These are phyloP conservation scores for Thymallus thymallus DNA, from an alignment of 2,113 vertebrate genomes.

Conservation along the genomic window DNA sequence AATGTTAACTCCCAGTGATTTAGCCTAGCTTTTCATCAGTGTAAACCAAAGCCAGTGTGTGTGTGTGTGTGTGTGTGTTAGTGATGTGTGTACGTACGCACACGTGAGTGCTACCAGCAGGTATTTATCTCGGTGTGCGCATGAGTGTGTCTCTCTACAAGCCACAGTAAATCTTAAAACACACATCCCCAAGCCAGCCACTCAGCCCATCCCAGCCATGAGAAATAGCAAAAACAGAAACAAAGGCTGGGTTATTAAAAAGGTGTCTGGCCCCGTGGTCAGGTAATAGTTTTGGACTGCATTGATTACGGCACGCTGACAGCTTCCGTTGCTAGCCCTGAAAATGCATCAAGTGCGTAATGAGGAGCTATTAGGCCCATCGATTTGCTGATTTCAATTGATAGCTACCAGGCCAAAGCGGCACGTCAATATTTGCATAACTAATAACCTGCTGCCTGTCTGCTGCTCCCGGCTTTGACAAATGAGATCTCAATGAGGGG, in stretches of 20 bases:
- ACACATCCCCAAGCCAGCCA: background rate
- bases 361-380: conserved; percentile 94
- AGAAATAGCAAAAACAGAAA: background rate
- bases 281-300: conserved; percentile 84
- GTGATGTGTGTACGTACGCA: too few relatives aligned
- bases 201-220: background rate
- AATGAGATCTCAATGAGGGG: conserved; percentile 80
- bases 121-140: too few relatives aligned
- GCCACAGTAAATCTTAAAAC: background rate
- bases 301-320: conserved; percentile 82
- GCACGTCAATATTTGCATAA: conserved; percentile 91
- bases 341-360: conserved; percentile 90
- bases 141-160: conserved; percentile 41
- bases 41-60: too few relatives aligned
- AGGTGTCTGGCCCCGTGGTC: conserved; percentile 60
- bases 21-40: too few relatives aligned
- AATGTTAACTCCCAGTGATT: too few relatives aligned
- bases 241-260: conserved; percentile 62
- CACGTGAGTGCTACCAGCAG: too few relatives aligned
- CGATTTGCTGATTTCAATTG: conserved; percentile 97
- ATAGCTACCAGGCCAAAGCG: conserved; percentile 89
- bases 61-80: too few relatives aligned
- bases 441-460: conserved; percentile 79
- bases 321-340: conserved; percentile 76
- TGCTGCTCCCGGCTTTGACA: conserved; percentile 73